These are phyloP conservation scores for Halcyon senegalensis DNA, from an alignment of 2,113 vertebrate species.

Conservation along the genomic window DNA sequence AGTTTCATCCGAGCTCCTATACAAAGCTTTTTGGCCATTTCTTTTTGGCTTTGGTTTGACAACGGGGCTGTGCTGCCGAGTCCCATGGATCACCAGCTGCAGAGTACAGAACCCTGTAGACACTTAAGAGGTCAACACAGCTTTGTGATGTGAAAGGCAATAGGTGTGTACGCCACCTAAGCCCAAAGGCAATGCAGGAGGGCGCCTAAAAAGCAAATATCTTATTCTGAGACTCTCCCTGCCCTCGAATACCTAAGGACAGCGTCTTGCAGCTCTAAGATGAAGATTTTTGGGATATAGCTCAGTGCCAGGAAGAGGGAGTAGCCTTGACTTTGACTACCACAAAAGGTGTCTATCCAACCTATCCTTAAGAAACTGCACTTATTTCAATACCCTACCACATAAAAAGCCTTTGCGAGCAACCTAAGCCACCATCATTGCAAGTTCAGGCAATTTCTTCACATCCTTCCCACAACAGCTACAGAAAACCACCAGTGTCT, in stretches of 20 bases:
- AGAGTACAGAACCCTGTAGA: neutral
- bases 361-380: neutral
- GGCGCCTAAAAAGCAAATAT: neutral
- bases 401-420: neutral
- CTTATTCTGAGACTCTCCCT: too few species aligned
- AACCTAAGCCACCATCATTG: neutral
- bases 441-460: fast-evolving
- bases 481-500: fast-evolving
- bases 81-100: neutral
- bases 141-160: neutral
- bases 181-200: fast-evolving
- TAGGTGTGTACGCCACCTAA: fast-evolving
- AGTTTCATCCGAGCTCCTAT: neutral
- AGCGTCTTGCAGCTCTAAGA: neutral
- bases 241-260: too few species aligned
- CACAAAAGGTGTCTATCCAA: neutral
- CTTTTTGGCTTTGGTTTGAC: neutral
- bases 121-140: neutral
- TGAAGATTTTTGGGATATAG: neutral
- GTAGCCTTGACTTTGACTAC: neutral
- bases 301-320: fast-evolving
- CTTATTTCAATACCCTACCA: neutral
- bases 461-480: neutral
- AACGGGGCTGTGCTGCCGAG: neutral
- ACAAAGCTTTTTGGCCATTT: neutral